Conservation (phyloP, 2,888 invertebrate species). For the Scaptomyza cyrtandrae region DNA sequence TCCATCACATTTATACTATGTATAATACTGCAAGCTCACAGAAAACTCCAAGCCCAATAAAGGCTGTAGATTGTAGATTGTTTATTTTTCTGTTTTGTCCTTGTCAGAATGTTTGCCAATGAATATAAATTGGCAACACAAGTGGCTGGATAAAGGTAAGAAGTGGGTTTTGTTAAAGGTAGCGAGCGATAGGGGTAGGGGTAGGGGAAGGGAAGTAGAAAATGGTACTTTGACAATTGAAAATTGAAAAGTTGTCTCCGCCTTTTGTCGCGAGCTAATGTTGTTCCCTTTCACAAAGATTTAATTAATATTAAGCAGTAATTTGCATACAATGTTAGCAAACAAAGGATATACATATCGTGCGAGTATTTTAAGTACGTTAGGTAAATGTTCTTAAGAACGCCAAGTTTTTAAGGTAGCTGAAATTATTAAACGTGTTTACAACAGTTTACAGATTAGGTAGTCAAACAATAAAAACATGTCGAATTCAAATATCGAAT, state of each 20-base stretch:
- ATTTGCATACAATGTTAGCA: constrained; percentile 26
- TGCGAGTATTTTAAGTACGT: too few relatives aligned
- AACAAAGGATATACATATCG: too few relatives aligned
- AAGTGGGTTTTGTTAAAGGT: not conserved
- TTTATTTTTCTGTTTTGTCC: constrained; percentile 18
- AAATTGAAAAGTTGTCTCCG: constrained; percentile 48
- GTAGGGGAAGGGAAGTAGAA: not conserved
- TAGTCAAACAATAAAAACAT: too few relatives aligned
- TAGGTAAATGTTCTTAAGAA: too few relatives aligned
- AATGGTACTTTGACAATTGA: constrained; percentile 13
- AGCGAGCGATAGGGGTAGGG: too few relatives aligned
- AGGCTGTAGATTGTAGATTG: constrained; percentile 1
- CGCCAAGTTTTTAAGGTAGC: too few relatives aligned
- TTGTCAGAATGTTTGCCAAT: constrained; percentile 46
- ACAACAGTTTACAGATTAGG: too few relatives aligned
- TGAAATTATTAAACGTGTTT: too few relatives aligned
- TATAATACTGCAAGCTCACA: not conserved
- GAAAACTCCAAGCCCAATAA: constrained; percentile 10
- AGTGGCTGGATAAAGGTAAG: constrained; percentile 13
- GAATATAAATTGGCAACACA: constrained; percentile 50
- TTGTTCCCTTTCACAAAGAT: constrained; percentile 34
- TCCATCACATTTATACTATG: not conserved
- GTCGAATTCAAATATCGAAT: too few relatives aligned
- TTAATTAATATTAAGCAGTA: constrained; percentile 45
- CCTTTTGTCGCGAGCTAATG: constrained; percentile 22